Percentiles rank a stretch among this genome's conserved stretches.
Conservation (phyloP, 35 echinoderm and acorn worm species). For the Diadema setosum region DNA sequence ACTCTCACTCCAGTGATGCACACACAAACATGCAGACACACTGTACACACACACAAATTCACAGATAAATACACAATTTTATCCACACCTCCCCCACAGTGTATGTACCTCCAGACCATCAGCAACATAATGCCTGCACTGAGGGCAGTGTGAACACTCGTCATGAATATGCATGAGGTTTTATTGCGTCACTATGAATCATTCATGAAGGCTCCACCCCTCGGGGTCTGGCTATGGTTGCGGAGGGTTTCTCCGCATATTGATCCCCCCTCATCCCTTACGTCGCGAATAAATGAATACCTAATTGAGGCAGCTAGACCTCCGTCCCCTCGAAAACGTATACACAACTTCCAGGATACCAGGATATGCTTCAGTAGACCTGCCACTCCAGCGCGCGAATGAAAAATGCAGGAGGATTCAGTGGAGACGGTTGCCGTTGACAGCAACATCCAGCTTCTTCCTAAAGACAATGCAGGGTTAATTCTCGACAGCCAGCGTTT, state of each 20-base stretch:
- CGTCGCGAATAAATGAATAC: neutral
- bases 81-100: neutral
- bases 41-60: neutral
- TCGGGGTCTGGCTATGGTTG: neutral
- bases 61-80: neutral
- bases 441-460: too few species aligned
- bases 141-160: neutral
- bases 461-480: neutral
- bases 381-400: neutral
- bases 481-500: too few species aligned
- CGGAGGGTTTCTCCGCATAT: neutral
- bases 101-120: neutral
- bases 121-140: neutral
- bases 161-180: neutral
- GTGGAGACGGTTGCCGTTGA: neutral
- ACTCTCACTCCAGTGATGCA: neutral
- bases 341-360: neutral
- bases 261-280: neutral
- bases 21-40: neutral
- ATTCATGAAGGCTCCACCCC: neutral
- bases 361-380: neutral
- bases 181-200: neutral
- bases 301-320: neutral
- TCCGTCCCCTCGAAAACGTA: neutral
- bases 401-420: neutral